These are phyloP conservation scores for Tylochromis polylepis DNA, from an alignment of 2,113 vertebrate species.

Conservation along the genomic window DNA sequence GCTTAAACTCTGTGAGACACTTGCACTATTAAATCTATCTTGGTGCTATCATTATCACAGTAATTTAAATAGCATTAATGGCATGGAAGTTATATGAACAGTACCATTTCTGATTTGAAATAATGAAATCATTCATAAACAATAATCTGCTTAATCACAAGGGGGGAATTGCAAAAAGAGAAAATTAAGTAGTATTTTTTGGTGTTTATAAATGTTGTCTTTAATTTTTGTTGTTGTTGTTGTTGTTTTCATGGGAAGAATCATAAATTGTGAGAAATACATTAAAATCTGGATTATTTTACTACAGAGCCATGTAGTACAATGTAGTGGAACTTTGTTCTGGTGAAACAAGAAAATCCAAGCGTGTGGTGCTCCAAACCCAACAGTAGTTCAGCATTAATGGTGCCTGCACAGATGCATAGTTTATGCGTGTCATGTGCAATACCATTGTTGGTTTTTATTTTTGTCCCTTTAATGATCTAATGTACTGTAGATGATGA, in stretches of 20 bases:
- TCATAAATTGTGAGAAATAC: background rate
- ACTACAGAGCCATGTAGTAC: background rate
- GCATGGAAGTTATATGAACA: background rate
- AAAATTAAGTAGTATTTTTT: background rate
- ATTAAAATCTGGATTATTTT: background rate
- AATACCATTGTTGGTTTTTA: background rate
- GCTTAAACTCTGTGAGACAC: background rate
- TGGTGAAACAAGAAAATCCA: background rate
- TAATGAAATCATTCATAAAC: background rate
- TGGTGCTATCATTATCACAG: background rate
- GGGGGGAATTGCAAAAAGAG: background rate
- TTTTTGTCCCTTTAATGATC: background rate
- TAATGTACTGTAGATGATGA: background rate
- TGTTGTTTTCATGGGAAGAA: background rate
- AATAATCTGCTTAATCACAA: background rate
- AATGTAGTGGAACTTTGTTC: fast-evolving
- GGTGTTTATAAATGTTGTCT: background rate
- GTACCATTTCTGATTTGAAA: background rate
- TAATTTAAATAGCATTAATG: background rate
- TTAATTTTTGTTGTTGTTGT: background rate
- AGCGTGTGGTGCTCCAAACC: background rate
- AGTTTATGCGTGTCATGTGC: background rate
- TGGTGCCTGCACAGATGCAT: background rate
- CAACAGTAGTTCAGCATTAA: background rate
- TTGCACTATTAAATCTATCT: background rate